Base-by-base conservation (phyloP, 1,140 invertebrate genomes). In the Diabrotica undecimpunctata region DNA sequence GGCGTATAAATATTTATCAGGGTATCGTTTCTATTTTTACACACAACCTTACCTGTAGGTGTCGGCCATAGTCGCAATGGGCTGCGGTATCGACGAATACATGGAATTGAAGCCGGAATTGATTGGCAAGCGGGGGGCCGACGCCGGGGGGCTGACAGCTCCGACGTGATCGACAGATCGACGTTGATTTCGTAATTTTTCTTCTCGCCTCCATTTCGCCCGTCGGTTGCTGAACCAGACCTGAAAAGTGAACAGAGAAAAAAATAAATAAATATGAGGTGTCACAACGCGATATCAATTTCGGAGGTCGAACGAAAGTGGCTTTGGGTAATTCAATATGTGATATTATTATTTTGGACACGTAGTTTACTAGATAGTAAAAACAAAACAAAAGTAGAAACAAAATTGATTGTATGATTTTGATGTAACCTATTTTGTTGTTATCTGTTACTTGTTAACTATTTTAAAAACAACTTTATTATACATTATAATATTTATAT, bases 221-320 rank as follows among this genome's bases (percentile, higher is more conserved):
- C 97, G 87, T 59, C 97, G 88, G 82, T 99, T 99, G 54, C 94
- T 97, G 83, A 98, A 99, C 96, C 97, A 99, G 38, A 97, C 94
- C 93, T 96, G 82, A 74, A 82, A 81, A 50, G 36, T 54, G 12
- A 54, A 54, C 9, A 54, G 53, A 25, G 12, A 54, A 54, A 9
- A 54, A 54, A 54, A 54, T 35, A 13, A 54, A 12, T 54, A 54
- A 54, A 13, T 54, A 35, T 54, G 7, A 54, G 56, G 5, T 35
- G 56, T 12, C n/a, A 58, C 36, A 58, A 11, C 11, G 36, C 56
- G 13, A 9, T 10, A 41, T 58, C 41, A 46, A 46, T 46, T 46
- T 46, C n/a, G 25, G 25, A 25, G 25, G 25, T 25, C 25, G 25
- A 25, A 25, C 25, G 25, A 25, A 25, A 25, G 25, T 25, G 25